A percentile compares a stretch with the other conserved stretches of the same genome.
Conservation (phyloP, 2,797 vertebrate species). For the Sarcoramphus papa region DNA sequence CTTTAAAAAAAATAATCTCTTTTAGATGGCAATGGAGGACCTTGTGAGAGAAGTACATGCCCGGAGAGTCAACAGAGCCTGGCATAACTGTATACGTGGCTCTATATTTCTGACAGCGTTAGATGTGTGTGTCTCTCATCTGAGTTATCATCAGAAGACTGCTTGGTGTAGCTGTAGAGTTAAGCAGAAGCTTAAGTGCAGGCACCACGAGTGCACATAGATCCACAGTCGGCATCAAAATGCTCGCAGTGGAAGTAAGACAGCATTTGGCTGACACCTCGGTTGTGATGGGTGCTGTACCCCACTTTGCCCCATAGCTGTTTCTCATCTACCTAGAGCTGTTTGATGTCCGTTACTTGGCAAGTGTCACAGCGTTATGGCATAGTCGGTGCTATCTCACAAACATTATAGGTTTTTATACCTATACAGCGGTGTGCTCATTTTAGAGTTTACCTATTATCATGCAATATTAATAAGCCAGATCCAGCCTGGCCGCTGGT, state of each 20-base stretch:
- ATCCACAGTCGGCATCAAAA: accelerated
- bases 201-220: background rate
- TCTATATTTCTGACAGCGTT: background rate
- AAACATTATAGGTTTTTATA: background rate
- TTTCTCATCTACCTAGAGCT: background rate
- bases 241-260: accelerated
- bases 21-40: background rate
- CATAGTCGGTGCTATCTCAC: accelerated
- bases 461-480: conserved; percentile 4
- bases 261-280: background rate
- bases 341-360: background rate
- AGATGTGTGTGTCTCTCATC: background rate
- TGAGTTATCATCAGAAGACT: background rate
- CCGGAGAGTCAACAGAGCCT: background rate
- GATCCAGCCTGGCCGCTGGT: background rate
- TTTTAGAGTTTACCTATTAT: background rate
- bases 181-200: background rate
- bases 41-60: background rate
- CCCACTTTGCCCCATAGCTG: background rate
- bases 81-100: background rate
- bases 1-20: background rate
- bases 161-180: background rate
- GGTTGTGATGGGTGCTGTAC: background rate
- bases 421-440: accelerated
- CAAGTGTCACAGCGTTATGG: accelerated